Conservation (phyloP, 2,888 invertebrate species). For the Cremastinae sp. region DNA sequence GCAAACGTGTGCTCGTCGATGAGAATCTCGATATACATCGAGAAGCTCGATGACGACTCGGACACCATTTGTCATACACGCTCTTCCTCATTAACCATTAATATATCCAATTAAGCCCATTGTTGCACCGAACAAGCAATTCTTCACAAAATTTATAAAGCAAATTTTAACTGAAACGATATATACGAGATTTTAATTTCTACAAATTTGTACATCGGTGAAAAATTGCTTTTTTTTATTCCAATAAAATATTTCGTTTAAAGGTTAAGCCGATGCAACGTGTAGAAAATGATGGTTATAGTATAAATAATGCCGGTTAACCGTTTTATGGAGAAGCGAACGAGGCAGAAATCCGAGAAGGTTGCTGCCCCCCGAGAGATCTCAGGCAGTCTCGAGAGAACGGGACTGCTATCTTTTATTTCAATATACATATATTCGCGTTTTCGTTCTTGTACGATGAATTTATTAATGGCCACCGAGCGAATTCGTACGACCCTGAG, state of each 20-base stretch:
- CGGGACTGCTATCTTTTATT: slow-evolving; percentile 27
- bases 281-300: slow-evolving; percentile 3
- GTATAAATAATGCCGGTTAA: slow-evolving; percentile 11
- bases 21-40: not conserved
- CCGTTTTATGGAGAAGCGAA: slow-evolving; percentile 27
- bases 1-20: not conserved
- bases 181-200: too few species aligned
- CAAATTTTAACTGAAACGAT: too few species aligned
- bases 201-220: too few species aligned
- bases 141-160: too few species aligned
- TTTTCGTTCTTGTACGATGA: slow-evolving; percentile 30
- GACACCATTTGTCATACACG: not conserved
- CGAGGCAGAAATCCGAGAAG: slow-evolving; percentile 41
- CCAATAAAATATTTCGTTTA: too few species aligned
- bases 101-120: not conserved
- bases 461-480: slow-evolving; percentile 36
- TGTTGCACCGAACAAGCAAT: too few species aligned
- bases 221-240: too few species aligned
- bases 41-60: slow-evolving; percentile 1
- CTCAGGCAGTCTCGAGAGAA: slow-evolving; percentile 39
- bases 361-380: slow-evolving; percentile 40
- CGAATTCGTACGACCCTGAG: slow-evolving; percentile 16
- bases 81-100: not conserved
- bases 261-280: too few species aligned
- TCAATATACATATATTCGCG: not conserved